These are phyloP conservation scores for Polypedilum pembai DNA, from an alignment of 1,140 invertebrate species.

Conservation along the genomic window DNA sequence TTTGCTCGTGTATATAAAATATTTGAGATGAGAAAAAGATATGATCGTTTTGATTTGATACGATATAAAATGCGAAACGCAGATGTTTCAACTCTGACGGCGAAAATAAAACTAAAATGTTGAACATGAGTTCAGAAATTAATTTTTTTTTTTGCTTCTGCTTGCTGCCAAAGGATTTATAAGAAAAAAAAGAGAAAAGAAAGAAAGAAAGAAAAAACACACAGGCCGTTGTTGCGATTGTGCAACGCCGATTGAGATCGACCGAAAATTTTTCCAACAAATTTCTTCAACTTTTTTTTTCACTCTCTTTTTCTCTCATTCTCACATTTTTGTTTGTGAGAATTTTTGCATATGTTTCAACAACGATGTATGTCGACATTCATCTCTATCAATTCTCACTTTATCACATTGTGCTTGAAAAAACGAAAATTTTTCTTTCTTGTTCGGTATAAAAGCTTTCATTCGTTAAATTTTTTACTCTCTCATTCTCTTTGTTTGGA, in stretches of 20 bases:
- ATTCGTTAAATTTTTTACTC: slow-evolving; percentile 17
- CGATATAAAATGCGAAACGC: not conserved
- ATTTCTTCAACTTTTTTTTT: not conserved
- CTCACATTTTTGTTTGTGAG: not conserved
- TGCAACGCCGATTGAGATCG: slow-evolving; percentile 20
- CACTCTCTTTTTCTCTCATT: not conserved
- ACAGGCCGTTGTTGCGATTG: slow-evolving; percentile 22
- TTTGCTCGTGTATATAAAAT: not conserved
- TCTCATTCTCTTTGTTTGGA: not conserved
- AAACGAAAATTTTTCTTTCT: not conserved
- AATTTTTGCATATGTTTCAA: not conserved
- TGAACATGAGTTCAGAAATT: slow-evolving; percentile 26
- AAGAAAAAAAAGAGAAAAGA: not conserved
- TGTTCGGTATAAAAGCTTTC: slow-evolving; percentile 1
- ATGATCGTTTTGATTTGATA: not conserved
- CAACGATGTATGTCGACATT: not conserved
- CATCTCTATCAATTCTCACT: not conserved
- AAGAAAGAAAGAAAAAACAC: not conserved
- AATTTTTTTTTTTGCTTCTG: not conserved
- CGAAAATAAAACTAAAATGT: slow-evolving; percentile 23
- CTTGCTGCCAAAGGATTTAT: slow-evolving; percentile 26
- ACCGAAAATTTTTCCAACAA: slow-evolving; percentile 5
- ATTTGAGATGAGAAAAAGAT: not conserved
- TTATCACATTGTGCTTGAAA: not conserved
- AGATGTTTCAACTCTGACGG: slow-evolving; percentile 21